Base-by-base conservation (phyloP, 2,113 vertebrate species). In the Sialia sialis region DNA sequence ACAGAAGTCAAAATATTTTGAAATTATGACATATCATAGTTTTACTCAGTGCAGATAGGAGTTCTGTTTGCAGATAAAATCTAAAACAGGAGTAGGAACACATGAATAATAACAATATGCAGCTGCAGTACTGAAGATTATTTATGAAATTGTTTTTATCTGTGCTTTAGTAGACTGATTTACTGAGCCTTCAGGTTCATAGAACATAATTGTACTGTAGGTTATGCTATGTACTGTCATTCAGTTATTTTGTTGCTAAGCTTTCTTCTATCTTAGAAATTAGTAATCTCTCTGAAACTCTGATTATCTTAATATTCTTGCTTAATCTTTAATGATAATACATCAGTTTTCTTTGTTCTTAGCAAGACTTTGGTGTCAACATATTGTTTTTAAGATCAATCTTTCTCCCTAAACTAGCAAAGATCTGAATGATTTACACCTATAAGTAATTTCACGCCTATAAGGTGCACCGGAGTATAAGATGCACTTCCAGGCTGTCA, bases 1-100 rank as follows among this genome's bases (percentile, higher is more conserved):
- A 34, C 6, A 81, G 25, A 64, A 94, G 69, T 89, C 30, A 93
- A 82, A 96, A 93, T 85, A 90, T 80, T 94, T 93, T 90, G 90
- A 90, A 83, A 76, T 73, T 51, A 36, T 70, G 34, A 70, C 80
- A 70, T 70, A 34, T 83, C 32, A 58, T 13, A 39, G 11, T 80
- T 96, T 76, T 79, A 58, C n/a, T 62, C 46, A 74, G 17, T 73
- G 58, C 14, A 64, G 70, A 26, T 44, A 92, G 21, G 51, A 94
- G 85, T 86, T 88, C 49, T 90, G 29, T 86, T 84, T 93, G 66
- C 52, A 59, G 46, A 67, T 84, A 64, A 83, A 87, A 80, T 93
- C 39, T 90, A 62, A 56, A 93, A 77, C 51, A 59, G 19, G 46
- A 89, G 34, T 41, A 72, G 9, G 30, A 92, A 88, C 81, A 41